Percentiles rank a stretch among this genome's conserved stretches.
Conservation (phyloP, 2,113 vertebrate genomes). For the Alosa alosa region DNA sequence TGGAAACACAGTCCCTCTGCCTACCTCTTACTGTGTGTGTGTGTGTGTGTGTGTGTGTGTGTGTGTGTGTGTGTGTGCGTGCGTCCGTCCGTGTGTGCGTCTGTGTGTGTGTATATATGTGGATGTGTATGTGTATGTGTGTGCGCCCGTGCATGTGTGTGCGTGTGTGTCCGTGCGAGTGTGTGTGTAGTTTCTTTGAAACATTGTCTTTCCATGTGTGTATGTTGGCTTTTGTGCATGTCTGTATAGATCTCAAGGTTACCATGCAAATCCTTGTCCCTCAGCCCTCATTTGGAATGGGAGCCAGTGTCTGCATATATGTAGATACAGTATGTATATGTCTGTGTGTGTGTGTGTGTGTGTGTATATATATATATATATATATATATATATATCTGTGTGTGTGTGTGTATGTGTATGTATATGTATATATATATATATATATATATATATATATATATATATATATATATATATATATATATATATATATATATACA, state of each 20-base stretch:
- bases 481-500: slow-evolving; percentile 39
- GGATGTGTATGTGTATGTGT: neutral
- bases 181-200: neutral
- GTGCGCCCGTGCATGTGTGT: neutral
- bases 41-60: neutral
- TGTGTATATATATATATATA: slow-evolving; percentile 41
- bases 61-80: neutral
- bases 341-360: slow-evolving; percentile 12
- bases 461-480: slow-evolving; percentile 38
- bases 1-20: no score
- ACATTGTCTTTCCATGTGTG: neutral
- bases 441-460: neutral
- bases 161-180: neutral
- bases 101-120: neutral
- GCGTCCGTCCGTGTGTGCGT: neutral
- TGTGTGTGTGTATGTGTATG: neutral
- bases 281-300: no score
- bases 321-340: neutral
- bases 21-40: no score
- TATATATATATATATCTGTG: slow-evolving; percentile 28
- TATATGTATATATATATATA: no score
- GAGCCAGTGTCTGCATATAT: neutral
- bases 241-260: no score
- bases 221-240: neutral
- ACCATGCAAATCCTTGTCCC: no score